Conservation (phyloP, 1,140 invertebrate genomes). For the Drosophila willistoni region DNA sequence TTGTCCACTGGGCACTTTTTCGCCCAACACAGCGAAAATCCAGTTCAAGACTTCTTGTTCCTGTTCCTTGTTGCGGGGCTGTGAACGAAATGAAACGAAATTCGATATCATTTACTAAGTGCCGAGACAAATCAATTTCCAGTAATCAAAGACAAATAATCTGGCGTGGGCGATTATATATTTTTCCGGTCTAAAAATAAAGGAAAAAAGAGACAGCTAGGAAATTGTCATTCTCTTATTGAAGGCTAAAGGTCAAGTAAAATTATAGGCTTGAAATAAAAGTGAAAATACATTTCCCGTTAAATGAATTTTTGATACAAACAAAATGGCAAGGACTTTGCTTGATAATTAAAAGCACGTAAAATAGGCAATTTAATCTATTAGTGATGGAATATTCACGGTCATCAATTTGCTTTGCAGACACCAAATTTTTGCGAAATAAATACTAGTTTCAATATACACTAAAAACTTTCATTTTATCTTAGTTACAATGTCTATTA, state of each 20-base stretch:
- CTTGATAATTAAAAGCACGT: not conserved
- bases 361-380: constrained; percentile 41
- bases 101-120: constrained; percentile 47
- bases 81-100: constrained; percentile 63
- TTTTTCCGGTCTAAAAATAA: constrained; percentile 46
- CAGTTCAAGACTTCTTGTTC: constrained; percentile 95
- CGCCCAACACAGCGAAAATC: constrained; percentile 94
- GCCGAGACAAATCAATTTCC: constrained; percentile 58
- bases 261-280: constrained; percentile 12
- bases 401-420: too few species aligned
- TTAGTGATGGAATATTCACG: not conserved
- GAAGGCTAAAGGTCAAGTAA: constrained; percentile 43
- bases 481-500: too few species aligned
- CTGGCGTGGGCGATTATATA: constrained; percentile 4
- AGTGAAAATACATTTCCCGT: constrained; percentile 68
- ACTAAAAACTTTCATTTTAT: too few species aligned
- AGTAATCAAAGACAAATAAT: constrained; percentile 59
- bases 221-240: not conserved
- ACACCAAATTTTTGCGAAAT: too few species aligned
- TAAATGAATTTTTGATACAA: constrained; percentile 74
- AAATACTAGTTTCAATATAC: too few species aligned
- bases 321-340: constrained; percentile 16
- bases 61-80: constrained; percentile 95
- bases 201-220: constrained; percentile 20
- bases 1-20: constrained; percentile 91